Percentiles rank a stretch among this genome's conserved stretches.
Evolutionary conservation across 2,797 vertebrate species (phyloP).

Genomic region (Acipenser ruthenus): DNA sequence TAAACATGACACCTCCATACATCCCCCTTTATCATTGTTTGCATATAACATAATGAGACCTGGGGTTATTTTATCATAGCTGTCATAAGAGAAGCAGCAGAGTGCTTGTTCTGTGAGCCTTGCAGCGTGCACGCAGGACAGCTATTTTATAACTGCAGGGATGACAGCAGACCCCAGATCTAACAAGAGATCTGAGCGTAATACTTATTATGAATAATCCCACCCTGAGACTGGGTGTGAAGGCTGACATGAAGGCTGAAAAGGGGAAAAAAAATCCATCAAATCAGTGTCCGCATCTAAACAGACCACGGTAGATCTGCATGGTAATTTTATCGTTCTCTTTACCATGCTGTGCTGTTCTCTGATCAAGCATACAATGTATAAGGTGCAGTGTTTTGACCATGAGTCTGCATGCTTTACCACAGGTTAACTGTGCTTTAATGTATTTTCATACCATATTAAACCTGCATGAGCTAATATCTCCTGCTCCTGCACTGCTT

Average conservation of each 20-base stretch:
- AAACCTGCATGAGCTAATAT: too few relatives aligned
- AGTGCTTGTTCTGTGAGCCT: constrained; percentile 18
- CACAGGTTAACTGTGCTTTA: too few relatives aligned
- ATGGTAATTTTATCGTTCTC: neutral
- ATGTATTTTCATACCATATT: too few relatives aligned
- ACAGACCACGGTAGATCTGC: neutral
- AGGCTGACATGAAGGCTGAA: neutral
- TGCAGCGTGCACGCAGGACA: constrained; percentile 13
- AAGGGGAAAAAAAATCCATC: neutral
- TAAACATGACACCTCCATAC: constrained; percentile 52
- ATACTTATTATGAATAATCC: constrained; percentile 3
- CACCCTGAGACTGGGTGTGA: neutral
- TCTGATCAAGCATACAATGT: too few relatives aligned
- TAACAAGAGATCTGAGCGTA: neutral
- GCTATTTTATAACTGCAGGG: neutral
- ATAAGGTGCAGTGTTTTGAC: too few relatives aligned
- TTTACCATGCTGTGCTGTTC: too few relatives aligned
- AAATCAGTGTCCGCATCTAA: neutral
- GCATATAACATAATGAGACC: constrained; percentile 57
- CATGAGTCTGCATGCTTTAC: too few relatives aligned
- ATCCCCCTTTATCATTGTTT: constrained; percentile 61
- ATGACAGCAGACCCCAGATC: constrained; percentile 3
- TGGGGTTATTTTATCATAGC: constrained; percentile 45
- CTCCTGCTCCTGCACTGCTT: too few relatives aligned
- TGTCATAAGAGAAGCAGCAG: constrained; percentile 35